Conservation (phyloP, 2,888 invertebrate genomes). For the Lasioglossum leucozonium region DNA sequence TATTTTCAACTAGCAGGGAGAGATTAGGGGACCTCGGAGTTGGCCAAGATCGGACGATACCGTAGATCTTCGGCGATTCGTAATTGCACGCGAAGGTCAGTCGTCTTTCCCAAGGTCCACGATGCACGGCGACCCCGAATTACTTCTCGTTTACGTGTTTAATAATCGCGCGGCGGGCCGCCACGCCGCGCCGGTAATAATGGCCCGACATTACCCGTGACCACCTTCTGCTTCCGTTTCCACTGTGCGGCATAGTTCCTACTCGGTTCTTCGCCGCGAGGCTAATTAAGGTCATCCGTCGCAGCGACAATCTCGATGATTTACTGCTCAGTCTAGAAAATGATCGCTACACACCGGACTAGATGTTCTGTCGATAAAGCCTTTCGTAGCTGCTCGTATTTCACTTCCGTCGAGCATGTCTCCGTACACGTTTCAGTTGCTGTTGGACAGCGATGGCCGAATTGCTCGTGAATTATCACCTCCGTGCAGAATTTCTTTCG, state of each 20-base stretch:
- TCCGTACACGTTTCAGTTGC: neutral
- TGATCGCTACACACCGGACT: constrained; percentile 23
- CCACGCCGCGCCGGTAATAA: too few relatives aligned
- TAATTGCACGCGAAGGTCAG: neutral
- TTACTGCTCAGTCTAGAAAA: constrained; percentile 49
- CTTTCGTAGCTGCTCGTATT: neutral
- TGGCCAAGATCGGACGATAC: constrained; percentile 21
- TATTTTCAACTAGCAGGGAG: neutral
- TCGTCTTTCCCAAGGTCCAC: neutral
- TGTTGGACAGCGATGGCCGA: neutral
- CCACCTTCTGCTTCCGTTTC: constrained; percentile 52
- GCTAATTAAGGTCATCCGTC: constrained; percentile 66
- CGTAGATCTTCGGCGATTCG: constrained; percentile 24
- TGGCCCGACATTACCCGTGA: constrained; percentile 41
- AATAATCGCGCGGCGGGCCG: constrained; percentile 17
- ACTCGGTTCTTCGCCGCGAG: constrained; percentile 45
- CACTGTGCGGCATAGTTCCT: constrained; percentile 49
- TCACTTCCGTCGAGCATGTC: neutral
- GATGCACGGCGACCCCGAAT: constrained; percentile 6
- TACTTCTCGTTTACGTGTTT: constrained; percentile 22
- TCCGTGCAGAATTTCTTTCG: too few relatives aligned
- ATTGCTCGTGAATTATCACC: neutral
- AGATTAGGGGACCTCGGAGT: neutral
- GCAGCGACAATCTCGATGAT: constrained; percentile 56
- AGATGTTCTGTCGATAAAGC: constrained; percentile 49